These are phyloP conservation scores for Stenolophus ochropezus DNA, from an alignment of 2,888 invertebrate species.

Conservation along the genomic window DNA sequence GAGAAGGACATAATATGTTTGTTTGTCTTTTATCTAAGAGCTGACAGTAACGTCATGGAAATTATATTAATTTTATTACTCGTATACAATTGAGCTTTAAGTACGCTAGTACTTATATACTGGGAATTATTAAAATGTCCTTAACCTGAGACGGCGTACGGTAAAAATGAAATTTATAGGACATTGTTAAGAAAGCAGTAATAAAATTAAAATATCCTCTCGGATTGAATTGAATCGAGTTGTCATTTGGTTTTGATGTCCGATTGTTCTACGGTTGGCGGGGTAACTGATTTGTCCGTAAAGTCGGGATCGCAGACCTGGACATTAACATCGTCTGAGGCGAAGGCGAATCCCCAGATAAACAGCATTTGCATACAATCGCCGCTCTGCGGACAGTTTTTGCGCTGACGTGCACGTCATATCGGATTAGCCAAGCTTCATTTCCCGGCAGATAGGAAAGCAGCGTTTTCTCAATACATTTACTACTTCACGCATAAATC, in stretches of 20 bases:
- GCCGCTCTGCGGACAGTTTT: slow-evolving; percentile 6
- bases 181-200: slow-evolving; percentile 15
- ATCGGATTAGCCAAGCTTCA: slow-evolving; percentile 7
- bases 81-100: no score
- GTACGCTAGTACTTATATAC: no score
- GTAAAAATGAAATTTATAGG: background rate
- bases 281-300: slow-evolving; percentile 5
- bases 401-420: slow-evolving; percentile 18
- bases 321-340: slow-evolving; percentile 6
- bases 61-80: no score
- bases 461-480: background rate
- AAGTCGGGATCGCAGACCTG: background rate
- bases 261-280: slow-evolving; percentile 1
- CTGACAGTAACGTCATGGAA: no score
- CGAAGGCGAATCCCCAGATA: background rate
- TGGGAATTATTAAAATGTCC: no score
- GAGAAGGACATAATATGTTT: no score
- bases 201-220: slow-evolving; percentile 2
- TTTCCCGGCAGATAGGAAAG: background rate
- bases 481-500: background rate
- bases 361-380: slow-evolving; percentile 35
- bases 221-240: slow-evolving; percentile 18
- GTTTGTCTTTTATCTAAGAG: no score
- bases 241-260: slow-evolving; percentile 24
- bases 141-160: no score